A percentile compares a stretch with the other conserved stretches of the same genome.
Conservation (phyloP, 2,113 vertebrate species). For the Melanotaenia duboulayi region DNA sequence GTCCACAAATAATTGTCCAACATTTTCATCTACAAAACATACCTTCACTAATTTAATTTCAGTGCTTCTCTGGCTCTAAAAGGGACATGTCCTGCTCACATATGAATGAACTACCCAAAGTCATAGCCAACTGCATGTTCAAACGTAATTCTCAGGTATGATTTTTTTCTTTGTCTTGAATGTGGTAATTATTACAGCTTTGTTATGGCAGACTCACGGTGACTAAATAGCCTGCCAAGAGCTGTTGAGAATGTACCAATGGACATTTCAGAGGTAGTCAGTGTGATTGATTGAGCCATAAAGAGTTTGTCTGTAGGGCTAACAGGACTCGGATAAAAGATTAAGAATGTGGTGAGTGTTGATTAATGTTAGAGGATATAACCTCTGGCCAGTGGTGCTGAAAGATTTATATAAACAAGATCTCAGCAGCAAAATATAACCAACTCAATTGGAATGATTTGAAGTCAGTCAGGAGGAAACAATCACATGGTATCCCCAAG, state of each 20-base stretch:
- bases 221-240: conserved; percentile 36
- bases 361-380: conserved; percentile 70
- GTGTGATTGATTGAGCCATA: conserved; percentile 76
- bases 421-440: conserved; percentile 34
- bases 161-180: conserved; percentile 2
- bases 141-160: conserved; percentile 1
- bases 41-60: conserved; percentile 20
- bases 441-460: conserved; percentile 40
- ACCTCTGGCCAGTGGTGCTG: conserved; percentile 62
- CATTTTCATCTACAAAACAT: conserved; percentile 9
- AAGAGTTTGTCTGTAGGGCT: conserved; percentile 70
- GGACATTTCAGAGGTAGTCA: conserved; percentile 70
- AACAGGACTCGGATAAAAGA: conserved; percentile 71
- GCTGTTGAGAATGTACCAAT: conserved; percentile 49
- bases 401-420: conserved; percentile 67
- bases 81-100: conserved; percentile 21
- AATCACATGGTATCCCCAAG: conserved; percentile 43
- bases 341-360: conserved; percentile 70
- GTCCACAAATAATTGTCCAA: conserved; percentile 40
- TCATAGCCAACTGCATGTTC: conserved; percentile 21
- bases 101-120: conserved; percentile 15
- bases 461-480: conserved; percentile 41
- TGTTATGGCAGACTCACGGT: conserved; percentile 26
- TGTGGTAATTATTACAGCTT: conserved; percentile 42
- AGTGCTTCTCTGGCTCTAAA: conserved; percentile 12